Evolutionary conservation across 2,797 vertebrate genomes (phyloP).

Genomic region (Pangasius larnaudii): DNA sequence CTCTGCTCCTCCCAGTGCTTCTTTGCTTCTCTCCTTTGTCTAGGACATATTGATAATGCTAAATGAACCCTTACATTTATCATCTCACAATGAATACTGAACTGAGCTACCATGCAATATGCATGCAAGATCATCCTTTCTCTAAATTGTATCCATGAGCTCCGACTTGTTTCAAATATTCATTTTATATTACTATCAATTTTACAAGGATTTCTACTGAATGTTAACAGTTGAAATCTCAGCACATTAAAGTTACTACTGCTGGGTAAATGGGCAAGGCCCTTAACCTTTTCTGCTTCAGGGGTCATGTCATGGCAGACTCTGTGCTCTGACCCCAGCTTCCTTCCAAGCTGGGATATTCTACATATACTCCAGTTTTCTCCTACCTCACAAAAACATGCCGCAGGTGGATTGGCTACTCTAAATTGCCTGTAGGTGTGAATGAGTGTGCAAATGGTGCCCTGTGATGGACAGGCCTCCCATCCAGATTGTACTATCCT

Average conservation of each 20-base stretch:
- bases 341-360: background rate
- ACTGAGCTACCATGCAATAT: constrained; percentile 32
- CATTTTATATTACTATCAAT: background rate
- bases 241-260: background rate
- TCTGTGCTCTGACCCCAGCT: background rate
- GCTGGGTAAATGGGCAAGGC: no score
- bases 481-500: background rate
- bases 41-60: background rate
- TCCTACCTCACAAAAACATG: background rate
- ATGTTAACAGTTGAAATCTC: background rate
- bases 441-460: background rate
- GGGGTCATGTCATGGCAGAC: background rate
- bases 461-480: background rate
- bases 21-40: background rate
- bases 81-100: constrained; percentile 15
- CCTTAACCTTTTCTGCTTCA: background rate
- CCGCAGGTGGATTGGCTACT: background rate
- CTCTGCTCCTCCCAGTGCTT: background rate
- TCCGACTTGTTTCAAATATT: constrained; percentile 11
- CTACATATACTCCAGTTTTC: background rate
- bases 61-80: constrained; percentile 26
- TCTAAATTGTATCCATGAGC: background rate
- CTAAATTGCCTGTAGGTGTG: background rate
- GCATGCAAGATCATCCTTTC: constrained; percentile 16
- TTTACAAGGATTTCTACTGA: background rate